Conservation (phyloP, 2,113 vertebrate species). For the Guaruba guarouba region DNA sequence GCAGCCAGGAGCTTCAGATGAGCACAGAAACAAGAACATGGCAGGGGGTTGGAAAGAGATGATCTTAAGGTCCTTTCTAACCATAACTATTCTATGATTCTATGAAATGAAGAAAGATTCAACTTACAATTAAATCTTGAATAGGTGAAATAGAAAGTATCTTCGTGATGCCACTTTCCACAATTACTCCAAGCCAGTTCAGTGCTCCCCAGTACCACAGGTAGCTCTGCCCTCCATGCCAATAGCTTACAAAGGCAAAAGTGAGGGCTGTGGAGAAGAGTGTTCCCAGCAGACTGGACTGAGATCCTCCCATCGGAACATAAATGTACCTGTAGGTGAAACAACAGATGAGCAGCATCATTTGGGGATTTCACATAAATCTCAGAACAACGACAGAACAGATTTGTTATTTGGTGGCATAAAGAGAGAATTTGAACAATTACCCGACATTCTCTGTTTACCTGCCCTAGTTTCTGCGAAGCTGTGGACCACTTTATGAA, state of each 20-base stretch:
- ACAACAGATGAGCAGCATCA: not conserved
- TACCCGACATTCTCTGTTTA: not conserved
- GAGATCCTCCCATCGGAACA: conserved; percentile 90
- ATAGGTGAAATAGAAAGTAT: conserved; percentile 73
- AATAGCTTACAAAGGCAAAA: conserved; percentile 91
- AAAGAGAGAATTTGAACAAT: not conserved
- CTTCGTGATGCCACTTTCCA: conserved; percentile 79
- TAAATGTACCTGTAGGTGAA: conserved; percentile 88
- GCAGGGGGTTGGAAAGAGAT: not conserved
- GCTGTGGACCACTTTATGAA: not conserved
- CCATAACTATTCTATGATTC: not conserved
- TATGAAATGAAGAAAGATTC: not conserved
- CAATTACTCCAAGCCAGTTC: conserved; percentile 89
- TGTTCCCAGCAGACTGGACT: conserved; percentile 73
- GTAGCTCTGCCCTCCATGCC: conserved; percentile 92
- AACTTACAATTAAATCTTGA: conserved; percentile 81
- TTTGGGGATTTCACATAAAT: not conserved
- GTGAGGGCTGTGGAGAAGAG: conserved; percentile 85
- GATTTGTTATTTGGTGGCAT: not conserved
- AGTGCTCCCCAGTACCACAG: conserved; percentile 90
- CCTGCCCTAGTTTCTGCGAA: not conserved
- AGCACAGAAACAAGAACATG: not conserved
- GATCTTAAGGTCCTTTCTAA: not conserved
- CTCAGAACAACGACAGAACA: not conserved
- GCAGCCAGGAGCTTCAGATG: not conserved